phyloP scores from a whole-genome alignment of 2,797 vertebrate species.

The Chelidonichthys spinosus region DNA sequence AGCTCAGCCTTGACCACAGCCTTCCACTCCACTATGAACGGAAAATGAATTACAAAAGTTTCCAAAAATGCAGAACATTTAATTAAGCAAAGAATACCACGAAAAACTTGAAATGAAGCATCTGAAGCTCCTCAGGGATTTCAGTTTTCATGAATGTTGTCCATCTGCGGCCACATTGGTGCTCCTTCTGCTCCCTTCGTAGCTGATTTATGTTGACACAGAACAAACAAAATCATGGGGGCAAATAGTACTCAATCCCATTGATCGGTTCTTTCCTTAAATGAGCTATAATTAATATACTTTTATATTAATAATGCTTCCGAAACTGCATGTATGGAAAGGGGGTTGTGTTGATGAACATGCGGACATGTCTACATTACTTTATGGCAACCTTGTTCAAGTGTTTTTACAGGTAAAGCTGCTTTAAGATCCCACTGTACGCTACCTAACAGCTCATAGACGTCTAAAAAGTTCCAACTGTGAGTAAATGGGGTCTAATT shows the following conservation, averaged over 20 bases:
- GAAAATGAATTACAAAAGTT: conserved; percentile 50
- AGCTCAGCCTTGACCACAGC: conserved; percentile 50
- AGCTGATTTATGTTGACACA: conserved; percentile 22
- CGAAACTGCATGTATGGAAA: background rate
- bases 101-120: conserved; percentile 53
- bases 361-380: background rate
- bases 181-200: conserved; percentile 32
- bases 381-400: background rate
- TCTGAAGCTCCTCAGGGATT: conserved; percentile 38
- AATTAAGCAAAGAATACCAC: conserved; percentile 52
- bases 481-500: conserved; percentile 50
- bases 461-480: conserved; percentile 14
- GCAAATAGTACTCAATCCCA: background rate
- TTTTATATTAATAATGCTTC: background rate
- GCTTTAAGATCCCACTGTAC: background rate
- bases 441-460: background rate
- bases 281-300: background rate
- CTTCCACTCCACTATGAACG: conserved; percentile 35
- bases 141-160: conserved; percentile 42
- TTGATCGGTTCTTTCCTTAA: background rate
- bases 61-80: conserved; percentile 52
- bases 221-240: conserved; percentile 9
- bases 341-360: background rate
- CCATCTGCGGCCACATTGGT: conserved; percentile 50
- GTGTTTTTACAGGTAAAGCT: background rate